These are phyloP conservation scores for Otolemur garnettii DNA, from an alignment of 2,113 vertebrate genomes.

Conservation along the genomic window DNA sequence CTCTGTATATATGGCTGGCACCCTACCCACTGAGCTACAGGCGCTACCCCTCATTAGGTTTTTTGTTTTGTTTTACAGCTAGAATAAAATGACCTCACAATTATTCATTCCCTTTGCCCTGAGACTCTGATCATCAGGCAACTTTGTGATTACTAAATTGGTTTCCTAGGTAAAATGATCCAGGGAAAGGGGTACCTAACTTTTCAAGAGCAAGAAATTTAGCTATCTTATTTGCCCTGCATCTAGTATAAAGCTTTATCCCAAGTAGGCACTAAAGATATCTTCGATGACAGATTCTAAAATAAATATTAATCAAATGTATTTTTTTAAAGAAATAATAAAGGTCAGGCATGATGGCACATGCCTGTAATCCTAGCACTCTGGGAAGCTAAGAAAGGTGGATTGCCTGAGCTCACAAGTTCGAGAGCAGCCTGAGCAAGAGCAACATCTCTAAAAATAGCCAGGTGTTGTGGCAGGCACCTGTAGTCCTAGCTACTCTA, in stretches of 20 bases:
- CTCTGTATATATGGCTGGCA: too few species aligned
- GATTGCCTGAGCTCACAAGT: too few species aligned
- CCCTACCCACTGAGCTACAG: too few species aligned
- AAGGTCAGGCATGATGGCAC: too few species aligned
- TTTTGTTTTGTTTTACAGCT: not conserved
- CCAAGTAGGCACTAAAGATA: not conserved
- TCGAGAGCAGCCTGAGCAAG: too few species aligned
- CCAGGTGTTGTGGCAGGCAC: too few species aligned
- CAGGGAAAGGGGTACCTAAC: not conserved
- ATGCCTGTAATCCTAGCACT: too few species aligned
- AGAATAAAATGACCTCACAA: conserved; percentile 20
- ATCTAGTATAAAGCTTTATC: conserved; percentile 20
- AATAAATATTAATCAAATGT: conserved; percentile 29
- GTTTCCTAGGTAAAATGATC: conserved; percentile 22
- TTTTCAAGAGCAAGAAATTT: not conserved
- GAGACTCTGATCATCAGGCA: conserved; percentile 29
- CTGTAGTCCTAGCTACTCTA: too few species aligned
- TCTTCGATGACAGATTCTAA: conserved; percentile 33
- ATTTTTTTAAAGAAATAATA: conserved; percentile 33
- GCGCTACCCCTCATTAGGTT: not conserved
- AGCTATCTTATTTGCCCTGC: not conserved
- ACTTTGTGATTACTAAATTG: conserved; percentile 28
- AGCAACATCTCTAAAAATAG: too few species aligned
- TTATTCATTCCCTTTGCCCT: conserved; percentile 19
- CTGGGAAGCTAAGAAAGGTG: too few species aligned